Evolutionary conservation across 2,113 vertebrate species (phyloP), one percentile per base, ranked within the genome.

Genomic region (Paracanthobrama guichenoti): DNA sequence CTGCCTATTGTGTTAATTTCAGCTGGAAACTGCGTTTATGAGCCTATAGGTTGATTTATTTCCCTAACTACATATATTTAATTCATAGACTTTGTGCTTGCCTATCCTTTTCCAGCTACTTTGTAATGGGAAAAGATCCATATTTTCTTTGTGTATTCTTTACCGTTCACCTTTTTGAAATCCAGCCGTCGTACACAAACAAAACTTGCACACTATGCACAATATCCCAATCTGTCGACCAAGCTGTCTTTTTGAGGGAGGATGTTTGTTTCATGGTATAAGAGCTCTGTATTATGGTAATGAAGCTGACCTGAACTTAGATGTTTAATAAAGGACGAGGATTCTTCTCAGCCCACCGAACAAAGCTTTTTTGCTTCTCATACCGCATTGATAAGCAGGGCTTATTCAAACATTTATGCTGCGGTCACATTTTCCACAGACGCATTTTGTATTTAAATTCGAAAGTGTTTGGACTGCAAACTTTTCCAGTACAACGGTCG

Each of bases 151-250:
- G 85, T 85, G 59, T 85, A 88, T 91, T 89, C 53, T 85, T 74
- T 87, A 46, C 83, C 64, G 83, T 77, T 78, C 24, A 72, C 64
- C 76, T 80, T 78, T 86, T 88, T 39, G 82, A 76, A 87, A 88
- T 71, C 57, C 84, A 86, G 88, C 76, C 84, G 83, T 64, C 28
- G 74, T 59, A 89, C 87, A 89, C 84, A 85, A 89, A 86, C 74
- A 86, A 88, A 87, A 86, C 88, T 84, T 85, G 89, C 89, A 89
- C 76, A 88, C 64, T 48, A 39, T 79, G 89, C 85, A 90, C 83
- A 88, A 88, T 86, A 87, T 91, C 66, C 86, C 73, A 81, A 79
- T 44, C 76, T 87, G 90, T 88, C 85, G 89, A 90, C 90, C 91
- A 90, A 91, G 89, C 81, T 84, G 74, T 62, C 64, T 1, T 67